Evolutionary conservation across 2,888 invertebrate genomes (phyloP), one percentile per base, ranked within the genome.

Genomic region (Malacosoma neustria): DNA sequence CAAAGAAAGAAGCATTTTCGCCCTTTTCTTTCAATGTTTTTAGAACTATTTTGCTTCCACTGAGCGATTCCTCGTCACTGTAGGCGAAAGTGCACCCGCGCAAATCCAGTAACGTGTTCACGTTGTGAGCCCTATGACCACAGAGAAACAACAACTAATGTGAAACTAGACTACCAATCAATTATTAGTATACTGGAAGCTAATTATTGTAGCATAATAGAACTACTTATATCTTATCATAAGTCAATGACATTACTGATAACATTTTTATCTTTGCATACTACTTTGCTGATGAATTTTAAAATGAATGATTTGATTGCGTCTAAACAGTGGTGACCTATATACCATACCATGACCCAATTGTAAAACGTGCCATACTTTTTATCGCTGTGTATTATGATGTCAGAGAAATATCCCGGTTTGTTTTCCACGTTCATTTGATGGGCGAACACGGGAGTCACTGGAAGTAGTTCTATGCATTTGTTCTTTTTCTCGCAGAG

Each of bases 1-100:
- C 88, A 54, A 89, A 89, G 59, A 89, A 89, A 13, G 87, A 85
- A 5, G 89, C 87, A 69, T 89, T 89, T 68, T 89, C 89, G 40
- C 89, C 89, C 40, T 87, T 72, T 48, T 73, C 80, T 48, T 85
- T 87, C 7, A 89, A 60, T 1, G 79, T 85, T 54, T 85, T 85
- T 29, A 88, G 59, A 29, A 89, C 77, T 13, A 87, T 73, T 59
- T 84, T 77, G 50, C 88, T 87, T 42, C 88, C 87, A 62, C 88
- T 88, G 3, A 89, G 56, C 29, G 89, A 89, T 43, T 87, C 74
- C 41, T 87, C 80, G 48, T 80, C 67, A 51, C 84, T 84, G 54
- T 86, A 88, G 0, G 88, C 88, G 66, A 87, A 89, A 32, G 79
- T 81, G 47, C 87, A 85, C 31, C 89, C 89, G 42, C 89, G 75